phyloP scores from a whole-genome alignment of 2,888 invertebrate genomes.

The Nephrocerus scutellatus region DNA sequence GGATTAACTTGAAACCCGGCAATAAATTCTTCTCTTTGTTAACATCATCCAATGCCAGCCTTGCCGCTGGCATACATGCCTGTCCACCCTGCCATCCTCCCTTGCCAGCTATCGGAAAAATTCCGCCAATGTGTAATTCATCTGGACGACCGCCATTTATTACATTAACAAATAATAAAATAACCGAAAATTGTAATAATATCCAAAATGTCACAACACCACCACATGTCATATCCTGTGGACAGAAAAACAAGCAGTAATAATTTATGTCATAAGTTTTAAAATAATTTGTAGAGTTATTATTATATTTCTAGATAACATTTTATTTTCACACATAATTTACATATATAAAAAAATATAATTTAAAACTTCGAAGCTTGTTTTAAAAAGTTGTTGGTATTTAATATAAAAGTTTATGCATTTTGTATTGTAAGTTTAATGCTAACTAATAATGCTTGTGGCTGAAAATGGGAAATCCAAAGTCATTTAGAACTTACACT shows the following conservation, averaged over 20 bases:
- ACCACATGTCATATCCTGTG: slow-evolving; percentile 49
- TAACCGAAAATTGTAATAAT: slow-evolving; percentile 46
- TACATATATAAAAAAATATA: too few species aligned
- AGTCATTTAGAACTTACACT: too few species aligned
- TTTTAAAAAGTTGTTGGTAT: too few species aligned
- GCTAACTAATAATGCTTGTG: too few species aligned
- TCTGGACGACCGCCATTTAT: slow-evolving; percentile 49
- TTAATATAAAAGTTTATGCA: too few species aligned
- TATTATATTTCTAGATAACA: too few species aligned
- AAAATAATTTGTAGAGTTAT: too few species aligned
- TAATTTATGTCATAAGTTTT: slow-evolving; percentile 4
- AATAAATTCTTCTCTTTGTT: slow-evolving; percentile 82
- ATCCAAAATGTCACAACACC: slow-evolving; percentile 48
- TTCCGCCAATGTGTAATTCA: slow-evolving; percentile 91
- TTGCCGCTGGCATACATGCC: slow-evolving; percentile 96
- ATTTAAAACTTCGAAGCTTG: too few species aligned
- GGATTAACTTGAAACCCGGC: slow-evolving; percentile 81
- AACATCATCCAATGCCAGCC: slow-evolving; percentile 93
- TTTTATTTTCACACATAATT: too few species aligned
- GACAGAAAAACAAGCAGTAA: slow-evolving; percentile 14
- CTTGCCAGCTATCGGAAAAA: slow-evolving; percentile 94
- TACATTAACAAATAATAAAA: slow-evolving; percentile 39
- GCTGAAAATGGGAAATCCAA: too few species aligned
- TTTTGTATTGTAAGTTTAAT: too few species aligned
- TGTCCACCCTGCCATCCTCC: slow-evolving; percentile 98